Evolutionary conservation across 1,140 invertebrate species (phyloP).

Genomic region (Hyles vespertilio): DNA sequence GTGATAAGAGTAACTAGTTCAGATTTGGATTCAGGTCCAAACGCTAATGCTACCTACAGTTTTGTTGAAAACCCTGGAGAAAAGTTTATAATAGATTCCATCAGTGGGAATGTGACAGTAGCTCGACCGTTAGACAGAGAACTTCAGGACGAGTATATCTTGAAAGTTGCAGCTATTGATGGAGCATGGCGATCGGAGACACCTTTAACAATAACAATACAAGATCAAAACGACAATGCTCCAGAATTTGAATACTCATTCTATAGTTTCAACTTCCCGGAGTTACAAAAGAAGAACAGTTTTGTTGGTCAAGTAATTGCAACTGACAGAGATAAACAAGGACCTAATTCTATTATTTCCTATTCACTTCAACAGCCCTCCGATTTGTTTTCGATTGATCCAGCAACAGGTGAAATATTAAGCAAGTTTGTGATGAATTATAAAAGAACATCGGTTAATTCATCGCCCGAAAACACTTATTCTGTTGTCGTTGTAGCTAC

Average conservation of each 20-base stretch:
- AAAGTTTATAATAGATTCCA: slow-evolving; percentile 92
- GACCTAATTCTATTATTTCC: slow-evolving; percentile 94
- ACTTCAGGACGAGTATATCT: slow-evolving; percentile 91
- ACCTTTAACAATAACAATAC: slow-evolving; percentile 92
- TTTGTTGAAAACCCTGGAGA: slow-evolving; percentile 92
- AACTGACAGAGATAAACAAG: slow-evolving; percentile 92
- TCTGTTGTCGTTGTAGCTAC: slow-evolving; percentile 90
- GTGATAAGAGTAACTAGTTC: slow-evolving; percentile 94
- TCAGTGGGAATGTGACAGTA: slow-evolving; percentile 94
- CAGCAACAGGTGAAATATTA: slow-evolving; percentile 91
- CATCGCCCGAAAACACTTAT: slow-evolving; percentile 92
- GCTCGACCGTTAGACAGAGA: slow-evolving; percentile 90
- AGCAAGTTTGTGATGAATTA: slow-evolving; percentile 90
- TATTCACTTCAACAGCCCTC: slow-evolving; percentile 94
- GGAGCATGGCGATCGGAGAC: slow-evolving; percentile 93
- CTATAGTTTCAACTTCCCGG: slow-evolving; percentile 94
- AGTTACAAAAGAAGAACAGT: slow-evolving; percentile 85
- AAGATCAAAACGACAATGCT: slow-evolving; percentile 96
- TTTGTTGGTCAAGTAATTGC: slow-evolving; percentile 93
- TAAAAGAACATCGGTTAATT: slow-evolving; percentile 84
- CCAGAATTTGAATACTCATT: slow-evolving; percentile 92
- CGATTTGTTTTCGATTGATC: slow-evolving; percentile 92
- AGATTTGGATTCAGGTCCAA: slow-evolving; percentile 90
- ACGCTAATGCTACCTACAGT: slow-evolving; percentile 92
- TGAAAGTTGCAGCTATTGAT: slow-evolving; percentile 91